phyloP scores from a whole-genome alignment of 2,797 vertebrate species.

The Hoplostethus mediterraneus region DNA sequence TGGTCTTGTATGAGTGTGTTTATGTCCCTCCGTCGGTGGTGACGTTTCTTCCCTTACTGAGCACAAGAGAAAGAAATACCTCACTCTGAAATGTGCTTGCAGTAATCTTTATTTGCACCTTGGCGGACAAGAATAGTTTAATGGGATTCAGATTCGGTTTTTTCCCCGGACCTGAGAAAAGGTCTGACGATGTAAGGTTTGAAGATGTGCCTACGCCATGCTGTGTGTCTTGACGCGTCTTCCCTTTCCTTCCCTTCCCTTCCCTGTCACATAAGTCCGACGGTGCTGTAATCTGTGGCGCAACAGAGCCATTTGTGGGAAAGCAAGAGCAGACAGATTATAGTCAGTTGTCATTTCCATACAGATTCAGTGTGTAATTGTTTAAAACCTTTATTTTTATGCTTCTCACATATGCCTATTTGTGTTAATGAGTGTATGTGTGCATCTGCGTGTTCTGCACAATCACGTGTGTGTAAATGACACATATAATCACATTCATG shows the following conservation, averaged over 20 bases:
- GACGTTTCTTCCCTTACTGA: constrained; percentile 25
- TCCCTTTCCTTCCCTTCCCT: too few species aligned
- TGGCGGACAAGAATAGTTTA: not conserved
- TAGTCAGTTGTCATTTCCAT: too few species aligned
- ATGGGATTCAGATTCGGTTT: not conserved
- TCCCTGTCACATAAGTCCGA: too few species aligned
- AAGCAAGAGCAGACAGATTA: too few species aligned
- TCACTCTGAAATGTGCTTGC: constrained; percentile 21
- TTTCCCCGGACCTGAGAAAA: not conserved
- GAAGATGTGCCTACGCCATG: not conserved
- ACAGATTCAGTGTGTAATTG: too few species aligned
- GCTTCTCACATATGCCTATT: too few species aligned
- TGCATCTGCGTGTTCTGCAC: not conserved
- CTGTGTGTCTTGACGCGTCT: too few species aligned
- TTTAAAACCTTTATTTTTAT: too few species aligned
- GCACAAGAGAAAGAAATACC: constrained; percentile 13
- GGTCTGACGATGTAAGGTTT: not conserved
- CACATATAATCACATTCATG: not conserved
- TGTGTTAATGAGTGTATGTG: not conserved
- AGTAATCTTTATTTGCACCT: constrained; percentile 6
- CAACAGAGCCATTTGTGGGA: too few species aligned
- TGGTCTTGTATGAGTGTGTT: constrained; percentile 19
- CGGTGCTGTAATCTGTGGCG: too few species aligned
- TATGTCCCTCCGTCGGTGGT: constrained; percentile 28
- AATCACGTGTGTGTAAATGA: not conserved